Base-by-base conservation (phyloP, 2,888 invertebrate species). In the Trypoxylon attenuatum region DNA sequence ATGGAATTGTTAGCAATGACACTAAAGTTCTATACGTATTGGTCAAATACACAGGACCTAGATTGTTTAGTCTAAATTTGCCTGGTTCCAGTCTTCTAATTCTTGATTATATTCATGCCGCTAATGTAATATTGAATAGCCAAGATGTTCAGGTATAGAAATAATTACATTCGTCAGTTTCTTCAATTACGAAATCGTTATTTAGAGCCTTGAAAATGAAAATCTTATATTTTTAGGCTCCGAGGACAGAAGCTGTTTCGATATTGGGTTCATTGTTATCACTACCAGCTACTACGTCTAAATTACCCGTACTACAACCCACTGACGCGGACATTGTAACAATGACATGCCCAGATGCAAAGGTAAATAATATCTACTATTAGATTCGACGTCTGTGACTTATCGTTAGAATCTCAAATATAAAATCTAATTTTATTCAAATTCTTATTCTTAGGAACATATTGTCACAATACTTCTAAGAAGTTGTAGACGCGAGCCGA, bases 21-120 rank as follows among this genome's bases (percentile, higher is more conserved):
- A 81, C 69, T 22, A 86, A 87, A 71, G 80, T 87, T 58, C 80
- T 87, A 23, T 82, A 87, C 27, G 83, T 85, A 0, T 73, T 87
- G 23, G 78, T 86, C 0, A 86, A 85, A 52, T 84, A 87, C 52
- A 92, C 96, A 79, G 96, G 96, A 19, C 93, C 96, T 10, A 90
- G 94, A 53, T 94, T 97, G 86, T 91, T 97, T 70, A 96, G 96
- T 39, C 88, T 96, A 25, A 93, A 96, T 69, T 89, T 98, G 42
- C 96, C 96, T 38, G 98, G 98, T 0, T 94, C 95, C 79, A 94
- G 96, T 1, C 89, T 98, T 54, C 89, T 98, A 1, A 88, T 96
- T 49, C 88, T 96, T 54, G 97, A 98, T 89, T 93, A 97, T 78
- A 94, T 98, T 27, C 94, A 95, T 81, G 97, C 97, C 5, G 95